These are phyloP conservation scores for Acipenser ruthenus DNA, from an alignment of 2,797 vertebrate genomes.

Conservation along the genomic window DNA sequence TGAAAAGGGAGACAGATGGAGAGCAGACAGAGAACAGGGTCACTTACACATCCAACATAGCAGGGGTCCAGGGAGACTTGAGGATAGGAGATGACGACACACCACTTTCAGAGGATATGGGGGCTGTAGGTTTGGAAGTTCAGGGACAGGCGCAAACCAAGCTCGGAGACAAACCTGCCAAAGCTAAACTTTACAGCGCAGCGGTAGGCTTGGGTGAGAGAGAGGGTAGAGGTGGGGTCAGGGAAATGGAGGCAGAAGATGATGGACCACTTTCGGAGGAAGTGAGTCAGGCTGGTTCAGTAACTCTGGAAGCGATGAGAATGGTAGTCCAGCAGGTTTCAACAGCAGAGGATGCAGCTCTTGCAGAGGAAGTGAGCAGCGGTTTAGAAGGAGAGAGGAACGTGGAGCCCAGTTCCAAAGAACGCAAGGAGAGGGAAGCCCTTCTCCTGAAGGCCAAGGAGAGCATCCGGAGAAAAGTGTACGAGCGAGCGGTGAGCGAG, in stretches of 20 bases:
- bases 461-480: slow-evolving; percentile 61
- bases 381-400: not conserved
- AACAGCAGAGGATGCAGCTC: not conserved
- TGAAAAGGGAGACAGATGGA: slow-evolving; percentile 1
- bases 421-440: slow-evolving; percentile 37
- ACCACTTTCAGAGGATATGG: not conserved
- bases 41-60: no score
- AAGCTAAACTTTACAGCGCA: not conserved
- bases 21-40: slow-evolving; percentile 14
- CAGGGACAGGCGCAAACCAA: no score
- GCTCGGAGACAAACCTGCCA: not conserved
- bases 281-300: not conserved
- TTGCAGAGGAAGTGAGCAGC: not conserved
- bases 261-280: slow-evolving; percentile 22
- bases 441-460: slow-evolving; percentile 62
- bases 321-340: not conserved
- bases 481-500: slow-evolving; percentile 55
- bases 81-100: slow-evolving; percentile 18
- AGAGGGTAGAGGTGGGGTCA: slow-evolving; percentile 45
- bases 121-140: not conserved
- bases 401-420: not conserved
- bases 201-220: slow-evolving; percentile 19
- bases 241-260: slow-evolving; percentile 41
- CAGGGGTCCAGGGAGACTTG: slow-evolving; percentile 19
- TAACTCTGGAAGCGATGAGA: not conserved